Percentiles rank a stretch among this genome's conserved stretches.
phyloP scores from a whole-genome alignment of 1,140 invertebrate genomes.

The Teleopsis dalmanni region DNA sequence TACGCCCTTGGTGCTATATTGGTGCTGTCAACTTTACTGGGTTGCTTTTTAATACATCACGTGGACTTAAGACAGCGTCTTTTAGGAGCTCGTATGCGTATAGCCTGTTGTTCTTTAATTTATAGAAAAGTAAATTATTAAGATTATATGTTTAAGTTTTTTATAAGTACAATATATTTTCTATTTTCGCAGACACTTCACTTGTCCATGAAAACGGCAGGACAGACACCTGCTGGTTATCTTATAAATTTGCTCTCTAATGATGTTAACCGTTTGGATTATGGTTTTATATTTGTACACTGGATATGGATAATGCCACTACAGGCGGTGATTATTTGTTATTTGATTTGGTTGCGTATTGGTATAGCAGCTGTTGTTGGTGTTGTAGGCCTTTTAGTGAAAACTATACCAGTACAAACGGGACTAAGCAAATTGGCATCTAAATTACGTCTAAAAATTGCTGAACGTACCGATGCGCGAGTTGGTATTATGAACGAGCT shows the following conservation, averaged over 20 bases:
- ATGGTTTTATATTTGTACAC: constrained; percentile 54
- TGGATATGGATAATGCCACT: constrained; percentile 63
- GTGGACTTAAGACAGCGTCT: constrained; percentile 37
- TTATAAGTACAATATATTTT: constrained; percentile 5
- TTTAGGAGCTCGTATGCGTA: constrained; percentile 47
- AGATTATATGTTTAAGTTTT: neutral
- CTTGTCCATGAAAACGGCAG: constrained; percentile 57
- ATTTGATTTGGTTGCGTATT: constrained; percentile 62
- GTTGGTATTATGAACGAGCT: constrained; percentile 77
- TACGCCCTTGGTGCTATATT: constrained; percentile 28
- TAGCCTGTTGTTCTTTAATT: constrained; percentile 53
- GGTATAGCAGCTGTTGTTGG: constrained; percentile 64
- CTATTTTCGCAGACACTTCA: constrained; percentile 48
- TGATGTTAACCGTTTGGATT: constrained; percentile 62
- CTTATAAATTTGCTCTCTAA: constrained; percentile 80
- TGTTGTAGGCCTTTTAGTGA: constrained; percentile 51
- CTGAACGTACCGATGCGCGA: constrained; percentile 59
- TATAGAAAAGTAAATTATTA: constrained; percentile 49
- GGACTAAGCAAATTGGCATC: constrained; percentile 50
- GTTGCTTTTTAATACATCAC: constrained; percentile 42
- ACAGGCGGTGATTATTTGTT: constrained; percentile 51
- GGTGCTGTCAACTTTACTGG: constrained; percentile 29
- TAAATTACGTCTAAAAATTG: constrained; percentile 48
- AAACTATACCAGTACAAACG: constrained; percentile 63
- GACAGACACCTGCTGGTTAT: constrained; percentile 68